Base-by-base conservation (phyloP, 2,888 invertebrate species). In the Drosophila nigricruria region DNA sequence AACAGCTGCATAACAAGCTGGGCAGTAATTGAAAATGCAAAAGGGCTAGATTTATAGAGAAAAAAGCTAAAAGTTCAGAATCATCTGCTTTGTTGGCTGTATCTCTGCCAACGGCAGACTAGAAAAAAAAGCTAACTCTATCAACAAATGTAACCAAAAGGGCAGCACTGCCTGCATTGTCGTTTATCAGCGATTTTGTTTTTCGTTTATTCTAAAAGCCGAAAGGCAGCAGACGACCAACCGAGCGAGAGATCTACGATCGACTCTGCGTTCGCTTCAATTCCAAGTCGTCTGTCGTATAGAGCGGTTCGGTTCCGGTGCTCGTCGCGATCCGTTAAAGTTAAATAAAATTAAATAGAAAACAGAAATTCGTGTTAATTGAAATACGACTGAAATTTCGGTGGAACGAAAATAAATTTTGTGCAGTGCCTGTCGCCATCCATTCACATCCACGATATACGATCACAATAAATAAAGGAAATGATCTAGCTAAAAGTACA, bases 241-340 rank as follows among this genome's bases (percentile, higher is more conserved):
- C n/a, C 64, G 61, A 68, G 42, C 69, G 69, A 69, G 42, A 69
- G 70, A 70, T 70, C 81, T 59, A 43, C 52, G 38, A 27, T 70
- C 34, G 64, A 12, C 63, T 16, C 53, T n/a, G 27, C 67, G 60
- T 36, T 71, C 66, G 67, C 74, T 78, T 88, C 77, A 86, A 85
- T 87, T 79, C 68, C 54, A 74, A 74, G 63, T 89, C 77, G 77
- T 82, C 89, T 76, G 88, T 79, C 70, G 88, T 77, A 79, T 77
- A 79, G 88, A 76, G 68, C 79, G 83, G 73, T 70, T 40, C 64
- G 71, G 65, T 66, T 85, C 81, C 90, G 88, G 82, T 75, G 63
- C 25, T 53, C 56, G 47, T 38, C 36, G 61, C 32, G 47, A 10
- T 63, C 45, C 52, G 32, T 49, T 43, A 50, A 32, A 76, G 12